Conservation (phyloP, 2,888 invertebrate species). For the Stegophylla sp. region DNA sequence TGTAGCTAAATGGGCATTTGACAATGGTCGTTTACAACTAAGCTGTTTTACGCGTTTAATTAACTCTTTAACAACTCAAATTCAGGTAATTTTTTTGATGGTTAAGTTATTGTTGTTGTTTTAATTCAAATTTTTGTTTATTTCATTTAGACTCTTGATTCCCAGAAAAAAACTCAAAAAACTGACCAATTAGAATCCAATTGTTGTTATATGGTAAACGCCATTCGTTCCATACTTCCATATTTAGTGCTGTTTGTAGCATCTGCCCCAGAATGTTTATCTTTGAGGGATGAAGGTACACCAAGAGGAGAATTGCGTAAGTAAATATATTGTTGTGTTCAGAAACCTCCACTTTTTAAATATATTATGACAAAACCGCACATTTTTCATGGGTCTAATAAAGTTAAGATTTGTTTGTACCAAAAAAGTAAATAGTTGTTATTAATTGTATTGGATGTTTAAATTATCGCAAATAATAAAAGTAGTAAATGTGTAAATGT, state of each 20-base stretch:
- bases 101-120: not conserved
- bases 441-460: too few relatives aligned
- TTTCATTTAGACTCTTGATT: constrained; percentile 49
- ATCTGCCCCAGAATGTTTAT: constrained; percentile 60
- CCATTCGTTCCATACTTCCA: constrained; percentile 65
- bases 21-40: constrained; percentile 68
- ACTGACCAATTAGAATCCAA: constrained; percentile 55
- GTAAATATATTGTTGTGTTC: constrained; percentile 15
- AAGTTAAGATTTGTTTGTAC: too few relatives aligned
- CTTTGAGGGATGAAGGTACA: constrained; percentile 53
- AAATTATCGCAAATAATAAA: too few relatives aligned
- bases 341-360: too few relatives aligned
- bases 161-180: constrained; percentile 58
- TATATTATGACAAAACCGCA: too few relatives aligned
- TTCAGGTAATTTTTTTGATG: constrained; percentile 61
- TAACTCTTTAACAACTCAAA: constrained; percentile 61
- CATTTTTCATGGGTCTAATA: too few relatives aligned
- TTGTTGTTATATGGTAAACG: constrained; percentile 60
- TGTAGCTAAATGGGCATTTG: constrained; percentile 72
- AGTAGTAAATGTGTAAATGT: too few relatives aligned
- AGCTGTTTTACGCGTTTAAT: constrained; percentile 66
- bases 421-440: too few relatives aligned
- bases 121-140: not conserved
- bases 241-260: constrained; percentile 65
- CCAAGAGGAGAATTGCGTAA: constrained; percentile 56